Base-by-base conservation (phyloP, 2,113 vertebrate genomes). In the Pyrgilauda ruficollis region DNA sequence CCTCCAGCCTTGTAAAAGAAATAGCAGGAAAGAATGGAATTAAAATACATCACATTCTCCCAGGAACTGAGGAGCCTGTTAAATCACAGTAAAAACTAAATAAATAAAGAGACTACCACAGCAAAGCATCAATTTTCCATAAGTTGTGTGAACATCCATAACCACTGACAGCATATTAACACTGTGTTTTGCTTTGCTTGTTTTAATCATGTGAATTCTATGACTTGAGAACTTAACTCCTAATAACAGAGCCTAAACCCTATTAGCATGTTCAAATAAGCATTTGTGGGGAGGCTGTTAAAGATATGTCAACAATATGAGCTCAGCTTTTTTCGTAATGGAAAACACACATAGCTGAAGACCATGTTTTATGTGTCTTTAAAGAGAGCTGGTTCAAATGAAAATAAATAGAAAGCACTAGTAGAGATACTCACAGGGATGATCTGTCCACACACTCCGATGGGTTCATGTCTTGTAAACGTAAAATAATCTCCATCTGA, bases 371-470 rank as follows among this genome's bases (percentile, higher is more conserved):
- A 96, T 95, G 96, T 96, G 94, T 97, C 96, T 97, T 97, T 95
- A 96, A 96, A 97, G 97, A 96, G 90, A 96, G 94, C 85, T 84
- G 86, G 78, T 96, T 97, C 96, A 97, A 97, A 97, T 95, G 96
- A 98, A 98, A 98, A 98, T 96, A 98, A 98, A 98, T 97, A 97
- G 17, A 37, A 96, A 96, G 94, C 30, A 26, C 55, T 86, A 90
- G 95, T 76, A 94, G 89, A 96, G 88, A 95, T 97, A 99, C 99
- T 99, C 97, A 99, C 99, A 63, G 99, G 99, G 97, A 99, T 98
- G 98, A 99, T 99, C 98, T 99, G 99, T 98, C 99, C 99, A 96
- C 99, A 99, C 89, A 99, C 99, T 96, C 99, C 99, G 17, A 99
- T 99, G 94, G 99, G 99, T 97, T 99, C 99, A 21, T 99, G 98